A percentile compares a stretch with the other conserved stretches of the same genome.
phyloP scores from a whole-genome alignment of 2,888 invertebrate genomes.

The Diplazon laetatorius region DNA sequence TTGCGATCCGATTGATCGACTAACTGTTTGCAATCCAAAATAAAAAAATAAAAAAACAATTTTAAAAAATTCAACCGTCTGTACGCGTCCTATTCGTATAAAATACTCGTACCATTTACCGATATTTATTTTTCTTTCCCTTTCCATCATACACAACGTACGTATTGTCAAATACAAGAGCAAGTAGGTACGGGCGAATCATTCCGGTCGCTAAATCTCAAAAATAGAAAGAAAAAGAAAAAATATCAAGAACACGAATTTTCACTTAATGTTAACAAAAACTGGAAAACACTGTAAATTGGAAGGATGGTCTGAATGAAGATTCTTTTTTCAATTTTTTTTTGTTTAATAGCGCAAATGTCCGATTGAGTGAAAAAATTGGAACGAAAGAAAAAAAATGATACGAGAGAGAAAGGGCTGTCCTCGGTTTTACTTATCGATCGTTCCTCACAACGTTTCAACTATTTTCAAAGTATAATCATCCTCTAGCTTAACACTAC shows the following conservation, averaged over 20 bases:
- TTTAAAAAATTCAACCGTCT: conserved; percentile 41
- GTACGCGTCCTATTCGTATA: conserved; percentile 57
- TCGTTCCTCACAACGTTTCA: conserved; percentile 45
- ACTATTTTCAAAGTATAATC: conserved; percentile 5
- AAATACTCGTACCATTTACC: conserved; percentile 65
- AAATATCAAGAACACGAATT: conserved; percentile 39
- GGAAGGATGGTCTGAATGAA: too few species aligned
- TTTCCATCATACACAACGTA: conserved; percentile 61
- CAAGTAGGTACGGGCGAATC: conserved; percentile 59
- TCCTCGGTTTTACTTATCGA: conserved; percentile 41
- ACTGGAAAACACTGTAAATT: conserved; percentile 35
- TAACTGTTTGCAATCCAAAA: conserved; percentile 19
- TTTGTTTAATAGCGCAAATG: background rate
- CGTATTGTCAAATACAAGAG: conserved; percentile 62
- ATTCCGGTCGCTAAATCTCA: conserved; percentile 55
- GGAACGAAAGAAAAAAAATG: conserved; percentile 36
- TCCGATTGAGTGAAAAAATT: conserved; percentile 7
- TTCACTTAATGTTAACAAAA: conserved; percentile 46
- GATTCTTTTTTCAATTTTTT: conserved; percentile 9
- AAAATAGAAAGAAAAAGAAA: too few species aligned
- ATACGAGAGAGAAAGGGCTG: conserved; percentile 51
- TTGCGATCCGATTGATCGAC: conserved; percentile 27
- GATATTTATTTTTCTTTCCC: conserved; percentile 39
- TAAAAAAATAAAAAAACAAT: too few species aligned
- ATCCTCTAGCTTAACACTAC: conserved; percentile 40